These are phyloP conservation scores for Suricata suricatta DNA, from an alignment of 2,113 vertebrate species.

Conservation along the genomic window DNA sequence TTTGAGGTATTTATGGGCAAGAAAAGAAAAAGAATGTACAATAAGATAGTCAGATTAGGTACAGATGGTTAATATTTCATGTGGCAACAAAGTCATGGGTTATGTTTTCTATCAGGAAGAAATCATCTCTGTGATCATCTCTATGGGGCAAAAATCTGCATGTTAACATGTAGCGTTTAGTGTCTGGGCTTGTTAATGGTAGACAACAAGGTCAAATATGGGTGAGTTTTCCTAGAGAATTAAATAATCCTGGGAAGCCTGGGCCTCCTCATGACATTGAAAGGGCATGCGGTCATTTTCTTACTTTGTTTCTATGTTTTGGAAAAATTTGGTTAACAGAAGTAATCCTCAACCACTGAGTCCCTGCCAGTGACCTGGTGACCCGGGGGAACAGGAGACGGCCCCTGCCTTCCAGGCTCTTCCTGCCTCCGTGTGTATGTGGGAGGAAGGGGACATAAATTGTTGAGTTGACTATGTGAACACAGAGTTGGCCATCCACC, in stretches of 20 bases:
- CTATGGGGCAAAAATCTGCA: background rate
- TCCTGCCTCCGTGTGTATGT: background rate
- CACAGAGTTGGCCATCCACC: fast-evolving
- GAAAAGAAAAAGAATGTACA: background rate
- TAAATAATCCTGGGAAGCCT: background rate
- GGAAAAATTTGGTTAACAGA: background rate
- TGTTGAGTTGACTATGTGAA: background rate
- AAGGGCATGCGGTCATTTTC: background rate
- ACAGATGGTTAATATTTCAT: background rate
- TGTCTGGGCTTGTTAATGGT: background rate
- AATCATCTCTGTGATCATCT: background rate
- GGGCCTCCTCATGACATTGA: fast-evolving
- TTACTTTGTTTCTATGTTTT: background rate
- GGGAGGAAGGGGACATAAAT: too few species aligned
- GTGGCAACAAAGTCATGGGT: background rate
- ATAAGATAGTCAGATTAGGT: background rate
- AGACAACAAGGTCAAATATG: background rate
- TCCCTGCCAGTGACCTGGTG: background rate
- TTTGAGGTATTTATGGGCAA: background rate
- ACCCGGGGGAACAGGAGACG: background rate
- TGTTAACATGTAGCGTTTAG: background rate
- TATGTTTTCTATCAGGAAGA: background rate
- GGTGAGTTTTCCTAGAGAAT: background rate
- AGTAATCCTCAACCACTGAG: background rate
- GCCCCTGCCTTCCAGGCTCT: background rate